phyloP scores from a whole-genome alignment of 2,888 invertebrate genomes.

The Coleophora flavipennella region DNA sequence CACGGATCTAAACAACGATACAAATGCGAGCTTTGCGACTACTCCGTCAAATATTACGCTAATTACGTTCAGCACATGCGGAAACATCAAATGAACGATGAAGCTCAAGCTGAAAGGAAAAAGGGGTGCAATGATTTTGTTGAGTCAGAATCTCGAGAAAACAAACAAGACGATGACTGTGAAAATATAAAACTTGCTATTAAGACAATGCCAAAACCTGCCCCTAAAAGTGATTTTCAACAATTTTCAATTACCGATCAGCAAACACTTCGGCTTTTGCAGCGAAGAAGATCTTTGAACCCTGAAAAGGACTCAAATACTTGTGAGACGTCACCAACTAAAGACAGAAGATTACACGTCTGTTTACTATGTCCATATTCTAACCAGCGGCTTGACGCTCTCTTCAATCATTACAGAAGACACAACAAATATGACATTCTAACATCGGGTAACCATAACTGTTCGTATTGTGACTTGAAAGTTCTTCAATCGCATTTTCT shows the following conservation, averaged over 20 bases:
- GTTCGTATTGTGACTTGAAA: constrained; percentile 87
- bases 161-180: constrained; percentile 34
- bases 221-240: constrained; percentile 59
- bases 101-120: constrained; percentile 74
- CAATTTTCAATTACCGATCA: constrained; percentile 75
- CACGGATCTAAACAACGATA: constrained; percentile 89
- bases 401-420: constrained; percentile 82
- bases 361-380: constrained; percentile 88
- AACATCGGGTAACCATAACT: constrained; percentile 76
- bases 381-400: constrained; percentile 79
- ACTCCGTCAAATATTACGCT: constrained; percentile 89
- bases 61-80: constrained; percentile 87
- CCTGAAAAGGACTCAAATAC: constrained; percentile 41
- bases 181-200: constrained; percentile 59
- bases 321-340: constrained; percentile 54
- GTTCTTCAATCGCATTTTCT: constrained; percentile 82
- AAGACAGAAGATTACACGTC: constrained; percentile 76
- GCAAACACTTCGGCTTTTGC: constrained; percentile 73
- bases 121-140: constrained; percentile 26
- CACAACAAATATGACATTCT: constrained; percentile 75
- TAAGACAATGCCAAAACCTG: constrained; percentile 59
- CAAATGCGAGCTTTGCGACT: constrained; percentile 88
- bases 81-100: constrained; percentile 82
- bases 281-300: constrained; percentile 64
- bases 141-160: constrained; percentile 26